Base-by-base conservation (phyloP, 2,797 vertebrate species). In the Adelosebastes latens region DNA sequence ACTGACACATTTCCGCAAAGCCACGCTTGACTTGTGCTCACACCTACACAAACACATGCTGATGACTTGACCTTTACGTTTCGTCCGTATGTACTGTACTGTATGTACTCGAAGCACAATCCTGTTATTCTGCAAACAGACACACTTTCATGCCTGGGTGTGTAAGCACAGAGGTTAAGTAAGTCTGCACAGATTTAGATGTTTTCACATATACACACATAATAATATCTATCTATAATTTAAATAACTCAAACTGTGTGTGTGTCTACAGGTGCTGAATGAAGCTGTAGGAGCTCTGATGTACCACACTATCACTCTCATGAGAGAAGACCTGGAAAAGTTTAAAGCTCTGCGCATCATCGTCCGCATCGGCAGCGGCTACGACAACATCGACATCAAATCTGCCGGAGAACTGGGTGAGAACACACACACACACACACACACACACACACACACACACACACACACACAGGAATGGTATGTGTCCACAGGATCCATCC, bases 271-370 rank as follows among this genome's bases (percentile, higher is more conserved):
- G 98, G 98, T 99, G 92, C 96, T 99, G 94, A 99, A 99, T 52
- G 98, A 99, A 94, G 98, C 98, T 0, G 98, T 99, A 80, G 98
- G 97, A 32, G 98, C 98, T 2, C 94, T 99, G 87, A 99, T 99
- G 98, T 99, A 99, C 92, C 98, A 99, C 94, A 99, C 98, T 80
- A 99, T 99, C 94, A 99, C 98, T 24, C 96, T 99, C 89, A 99
- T 98, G 90, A 95, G 97, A 82, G 98, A 99, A 94, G 98, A 99
- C 87, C 94, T 99, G 95, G 98, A 99, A 91, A 99, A 99, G 94
- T 99, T 99, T 88, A 99, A 99, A 96, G 98, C 97, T 53, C 97
- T 99, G 74, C 96, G 98, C 67, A 98, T 99, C 92, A 99, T 99
- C 4, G 98, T 99, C 63, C 97, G 98, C 75, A 99, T 99, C 16